phyloP scores from a whole-genome alignment of 1,140 invertebrate genomes.

The Neoseiulus cucumeris region DNA sequence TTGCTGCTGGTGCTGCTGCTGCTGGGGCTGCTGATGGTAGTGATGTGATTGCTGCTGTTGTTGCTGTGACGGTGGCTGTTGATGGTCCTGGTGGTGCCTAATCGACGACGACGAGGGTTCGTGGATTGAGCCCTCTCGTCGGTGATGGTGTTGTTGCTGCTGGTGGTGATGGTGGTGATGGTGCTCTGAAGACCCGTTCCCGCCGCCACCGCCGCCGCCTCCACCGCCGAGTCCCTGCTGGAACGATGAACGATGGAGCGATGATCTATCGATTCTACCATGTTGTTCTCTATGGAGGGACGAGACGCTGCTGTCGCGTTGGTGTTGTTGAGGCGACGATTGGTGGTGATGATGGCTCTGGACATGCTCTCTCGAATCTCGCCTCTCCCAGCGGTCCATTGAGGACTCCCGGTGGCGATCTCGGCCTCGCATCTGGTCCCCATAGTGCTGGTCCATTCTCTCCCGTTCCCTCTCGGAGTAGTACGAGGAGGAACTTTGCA shows the following conservation, averaged over 20 bases:
- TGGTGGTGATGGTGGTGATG: too few species aligned
- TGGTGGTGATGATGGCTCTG: not conserved
- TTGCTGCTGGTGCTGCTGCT: constrained; percentile 14
- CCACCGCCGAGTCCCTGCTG: constrained; percentile 1
- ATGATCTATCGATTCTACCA: not conserved
- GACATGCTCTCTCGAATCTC: not conserved
- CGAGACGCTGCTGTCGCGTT: constrained; percentile 2
- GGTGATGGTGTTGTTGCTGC: too few species aligned
- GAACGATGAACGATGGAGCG: not conserved
- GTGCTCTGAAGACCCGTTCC: too few species aligned
- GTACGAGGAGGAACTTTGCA: constrained; percentile 6
- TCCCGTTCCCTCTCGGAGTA: constrained; percentile 4
- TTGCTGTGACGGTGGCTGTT: not conserved
- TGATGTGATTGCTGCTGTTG: not conserved
- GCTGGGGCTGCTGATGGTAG: not conserved
- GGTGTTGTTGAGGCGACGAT: not conserved
- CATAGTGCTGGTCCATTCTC: constrained; percentile 5
- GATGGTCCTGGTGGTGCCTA: not conserved
- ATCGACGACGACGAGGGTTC: constrained; percentile 1
- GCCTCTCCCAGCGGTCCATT: constrained; percentile 3
- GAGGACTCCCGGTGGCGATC: constrained; percentile 9
- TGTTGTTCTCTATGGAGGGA: not conserved
- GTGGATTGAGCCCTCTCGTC: not conserved
- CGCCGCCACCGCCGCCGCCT: not conserved
- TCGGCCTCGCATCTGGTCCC: constrained; percentile 5